Evolutionary conservation across 2,888 invertebrate genomes (phyloP), one percentile per base, ranked within the genome.

Genomic region (Nomada ferruginata): DNA sequence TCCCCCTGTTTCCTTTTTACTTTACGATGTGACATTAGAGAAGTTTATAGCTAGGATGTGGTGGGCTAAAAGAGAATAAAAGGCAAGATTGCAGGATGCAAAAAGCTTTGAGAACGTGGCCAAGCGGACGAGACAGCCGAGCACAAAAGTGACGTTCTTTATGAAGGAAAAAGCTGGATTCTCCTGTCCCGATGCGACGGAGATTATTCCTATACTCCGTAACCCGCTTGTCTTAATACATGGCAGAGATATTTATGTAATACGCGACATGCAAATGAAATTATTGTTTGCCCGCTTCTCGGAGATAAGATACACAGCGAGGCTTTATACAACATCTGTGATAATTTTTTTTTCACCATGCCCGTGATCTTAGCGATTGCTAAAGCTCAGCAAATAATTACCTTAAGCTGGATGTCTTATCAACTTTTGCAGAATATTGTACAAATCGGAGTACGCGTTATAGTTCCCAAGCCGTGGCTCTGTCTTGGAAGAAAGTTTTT

Each of bases 221-320:
- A 53, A 20, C 57, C 20, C 15, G 59, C 59, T 64, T 52, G 59
- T 65, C 70, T n/a, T 60, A 52, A 64, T 47, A 57, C 63, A 20
- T 29, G 66, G 63, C 47, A 55, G 50, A 26, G 68, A 69, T 79
- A 66, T 77, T 79, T 77, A 70, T 65, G 70, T 66, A 77, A 77
- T 71, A 66, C 47, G 77, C 77, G 77, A 71, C 65, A 79, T 65
- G 77, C 79, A 77, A 77, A 65, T 60, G 77, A 20, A 65, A n/a
- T 20, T 53, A 77, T 77, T 79, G 64, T 79, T 79, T 70, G 70
- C 59, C 13, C 47, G 77, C 36, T 79, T 70, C 59, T 64, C 64
- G 47, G 47, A 15, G 70, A 70, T 69, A 77, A 65, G 59, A 53
- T 77, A 65, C n/a, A 70, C 60, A 57, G 64, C 69, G 23, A n/a